Conservation (phyloP, 2,888 invertebrate species). For the Lamproptera curius region DNA sequence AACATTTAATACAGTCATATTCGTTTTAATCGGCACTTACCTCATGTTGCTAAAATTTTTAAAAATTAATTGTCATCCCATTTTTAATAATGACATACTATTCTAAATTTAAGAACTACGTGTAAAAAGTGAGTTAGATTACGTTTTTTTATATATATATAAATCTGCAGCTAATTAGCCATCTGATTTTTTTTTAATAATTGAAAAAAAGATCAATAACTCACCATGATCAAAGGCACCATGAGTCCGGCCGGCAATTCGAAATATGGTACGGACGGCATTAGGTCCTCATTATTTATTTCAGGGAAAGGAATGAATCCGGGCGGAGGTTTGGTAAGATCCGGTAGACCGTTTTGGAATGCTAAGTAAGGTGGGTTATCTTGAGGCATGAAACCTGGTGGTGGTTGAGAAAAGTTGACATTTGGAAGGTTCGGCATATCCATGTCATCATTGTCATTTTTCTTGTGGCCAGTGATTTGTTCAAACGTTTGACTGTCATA, state of each 20-base stretch:
- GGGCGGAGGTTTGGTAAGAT: conserved; percentile 92
- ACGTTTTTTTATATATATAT: no score
- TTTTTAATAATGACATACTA: no score
- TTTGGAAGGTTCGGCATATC: conserved; percentile 60
- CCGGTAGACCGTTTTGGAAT: conserved; percentile 83
- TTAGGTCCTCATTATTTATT: conserved; percentile 82
- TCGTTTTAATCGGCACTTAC: no score
- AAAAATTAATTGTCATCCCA: no score
- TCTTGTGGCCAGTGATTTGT: conserved; percentile 50
- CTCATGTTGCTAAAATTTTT: no score
- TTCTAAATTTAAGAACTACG: no score
- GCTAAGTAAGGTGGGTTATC: conserved; percentile 50
- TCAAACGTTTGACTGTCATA: conserved; percentile 70
- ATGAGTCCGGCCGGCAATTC: conserved; percentile 98
- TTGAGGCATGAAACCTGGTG: conserved; percentile 59
- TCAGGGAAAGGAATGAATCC: conserved; percentile 81
- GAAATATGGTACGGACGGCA: conserved; percentile 96
- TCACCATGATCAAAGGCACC: conserved; percentile 95
- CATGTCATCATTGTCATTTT: conserved; percentile 42
- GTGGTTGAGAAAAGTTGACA: conserved; percentile 69
- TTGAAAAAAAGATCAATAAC: no score
- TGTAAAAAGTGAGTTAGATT: no score
- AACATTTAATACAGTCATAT: no score
- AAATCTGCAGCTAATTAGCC: no score
- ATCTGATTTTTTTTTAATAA: no score